A percentile compares a stretch with the other conserved stretches of the same genome.
These are phyloP conservation scores for Aurelia sp. DNA, from an alignment of 30 jellyfish, hydroid and myxozoan genomes.

Conservation along the genomic window DNA sequence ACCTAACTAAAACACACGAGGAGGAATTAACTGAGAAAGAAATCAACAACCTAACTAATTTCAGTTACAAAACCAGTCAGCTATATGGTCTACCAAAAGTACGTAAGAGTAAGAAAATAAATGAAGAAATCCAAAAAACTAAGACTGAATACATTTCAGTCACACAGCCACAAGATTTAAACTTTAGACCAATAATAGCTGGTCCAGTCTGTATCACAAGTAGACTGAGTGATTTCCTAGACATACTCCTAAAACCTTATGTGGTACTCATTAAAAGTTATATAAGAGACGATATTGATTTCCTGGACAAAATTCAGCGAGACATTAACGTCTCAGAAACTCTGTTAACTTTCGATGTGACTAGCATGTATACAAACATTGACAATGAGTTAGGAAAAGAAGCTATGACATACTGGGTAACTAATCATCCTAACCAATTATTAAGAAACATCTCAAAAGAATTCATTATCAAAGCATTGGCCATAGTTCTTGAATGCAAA, in stretches of 20 bases:
- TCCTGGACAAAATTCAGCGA: constrained; percentile 11
- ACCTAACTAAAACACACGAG: background rate
- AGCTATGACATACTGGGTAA: constrained; percentile 20
- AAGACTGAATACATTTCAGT: background rate
- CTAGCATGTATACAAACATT: constrained; percentile 30
- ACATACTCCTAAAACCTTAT: constrained; percentile 22
- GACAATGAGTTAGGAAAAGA: constrained; percentile 25
- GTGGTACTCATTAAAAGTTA: background rate
- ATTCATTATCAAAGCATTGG: background rate
- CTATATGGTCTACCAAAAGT: constrained; percentile 42
- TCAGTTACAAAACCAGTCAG: constrained; percentile 4
- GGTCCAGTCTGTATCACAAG: constrained; percentile 49
- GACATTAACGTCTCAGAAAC: background rate
- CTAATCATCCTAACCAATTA: constrained; percentile 7
- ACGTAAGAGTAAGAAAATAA: constrained; percentile 10
- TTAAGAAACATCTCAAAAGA: constrained; percentile 11
- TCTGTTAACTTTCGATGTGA: constrained; percentile 10
- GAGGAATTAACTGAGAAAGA: constrained; percentile 14
- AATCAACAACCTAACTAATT: constrained; percentile 3
- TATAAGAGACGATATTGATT: constrained; percentile 27
- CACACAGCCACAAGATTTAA: constrained; percentile 6
- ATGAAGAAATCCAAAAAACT: background rate
- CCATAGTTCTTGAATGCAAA: constrained; percentile 13
- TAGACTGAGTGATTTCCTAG: constrained; percentile 16
- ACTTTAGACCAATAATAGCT: constrained; percentile 42